These are phyloP conservation scores for Pelusios castaneus DNA, from an alignment of 2,113 vertebrate species.

Conservation along the genomic window DNA sequence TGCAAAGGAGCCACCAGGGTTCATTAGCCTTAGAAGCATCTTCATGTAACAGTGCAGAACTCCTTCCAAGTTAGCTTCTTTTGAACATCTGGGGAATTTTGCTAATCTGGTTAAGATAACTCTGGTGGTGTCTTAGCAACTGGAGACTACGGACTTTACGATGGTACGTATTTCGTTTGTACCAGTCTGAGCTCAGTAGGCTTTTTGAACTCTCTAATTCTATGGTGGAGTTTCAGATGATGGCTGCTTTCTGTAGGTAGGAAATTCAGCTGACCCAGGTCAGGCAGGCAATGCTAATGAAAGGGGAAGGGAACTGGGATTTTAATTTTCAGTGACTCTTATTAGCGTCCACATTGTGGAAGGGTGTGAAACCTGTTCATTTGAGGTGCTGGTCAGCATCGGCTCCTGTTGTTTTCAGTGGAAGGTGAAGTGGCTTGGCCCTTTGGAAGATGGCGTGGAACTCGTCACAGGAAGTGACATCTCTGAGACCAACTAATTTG, in stretches of 20 bases:
- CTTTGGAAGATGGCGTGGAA: background rate
- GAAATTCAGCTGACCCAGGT: background rate
- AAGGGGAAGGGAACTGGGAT: rapidly evolving
- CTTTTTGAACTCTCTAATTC: background rate
- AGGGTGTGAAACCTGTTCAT: background rate
- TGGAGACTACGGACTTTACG: background rate
- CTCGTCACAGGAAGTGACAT: no score
- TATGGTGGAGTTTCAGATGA: background rate
- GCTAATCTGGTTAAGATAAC: background rate
- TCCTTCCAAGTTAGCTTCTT: background rate
- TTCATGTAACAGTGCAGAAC: background rate
- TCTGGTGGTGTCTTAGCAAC: background rate
- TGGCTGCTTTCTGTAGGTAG: background rate
- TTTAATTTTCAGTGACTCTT: background rate
- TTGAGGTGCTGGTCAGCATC: background rate
- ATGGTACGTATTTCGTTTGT: background rate
- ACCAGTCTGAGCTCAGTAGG: rapidly evolving
- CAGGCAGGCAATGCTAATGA: background rate
- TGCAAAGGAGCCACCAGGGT: background rate
- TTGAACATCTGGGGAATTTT: background rate
- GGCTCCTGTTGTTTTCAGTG: background rate
- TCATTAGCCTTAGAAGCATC: background rate
- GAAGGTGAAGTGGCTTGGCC: background rate
- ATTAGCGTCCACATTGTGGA: background rate
- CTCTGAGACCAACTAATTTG: background rate